phyloP scores from a whole-genome alignment of 2,888 invertebrate genomes.

The Eristalis pertinax region DNA sequence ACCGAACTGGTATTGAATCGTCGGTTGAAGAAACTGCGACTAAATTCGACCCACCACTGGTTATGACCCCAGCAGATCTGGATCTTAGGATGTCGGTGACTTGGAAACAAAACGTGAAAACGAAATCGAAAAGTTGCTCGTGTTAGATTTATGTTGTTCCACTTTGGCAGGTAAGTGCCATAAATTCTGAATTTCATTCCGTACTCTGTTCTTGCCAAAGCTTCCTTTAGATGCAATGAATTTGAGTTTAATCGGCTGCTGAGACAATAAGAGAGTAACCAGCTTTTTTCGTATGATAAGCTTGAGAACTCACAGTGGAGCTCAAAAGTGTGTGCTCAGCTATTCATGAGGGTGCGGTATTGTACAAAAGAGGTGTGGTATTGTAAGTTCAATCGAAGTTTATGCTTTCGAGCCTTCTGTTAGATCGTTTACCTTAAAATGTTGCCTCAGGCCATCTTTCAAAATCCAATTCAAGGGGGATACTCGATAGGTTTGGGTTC shows the following conservation, averaged over 20 bases:
- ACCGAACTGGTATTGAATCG: neutral
- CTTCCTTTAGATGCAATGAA: neutral
- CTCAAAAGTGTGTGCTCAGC: no score
- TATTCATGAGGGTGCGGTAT: no score
- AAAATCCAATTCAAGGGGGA: no score
- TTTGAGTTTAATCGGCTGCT: neutral
- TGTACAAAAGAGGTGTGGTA: no score
- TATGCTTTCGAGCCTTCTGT: no score
- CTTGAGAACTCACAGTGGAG: no score
- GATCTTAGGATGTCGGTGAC: neutral
- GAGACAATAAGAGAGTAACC: no score
- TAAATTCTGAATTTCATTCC: neutral
- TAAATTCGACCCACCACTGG: neutral
- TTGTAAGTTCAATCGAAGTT: no score
- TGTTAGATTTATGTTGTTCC: neutral
- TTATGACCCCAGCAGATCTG: neutral
- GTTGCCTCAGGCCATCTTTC: no score
- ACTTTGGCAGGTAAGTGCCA: neutral
- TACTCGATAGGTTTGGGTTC: no score
- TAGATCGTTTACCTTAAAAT: no score
- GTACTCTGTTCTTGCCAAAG: neutral
- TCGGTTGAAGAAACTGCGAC: neutral
- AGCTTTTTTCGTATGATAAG: no score
- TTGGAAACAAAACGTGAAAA: neutral
- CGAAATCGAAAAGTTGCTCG: neutral